Evolutionary conservation across 2,888 invertebrate genomes (phyloP), one percentile per base, ranked within the genome.

Genomic region (Mesochorus sp.): DNA sequence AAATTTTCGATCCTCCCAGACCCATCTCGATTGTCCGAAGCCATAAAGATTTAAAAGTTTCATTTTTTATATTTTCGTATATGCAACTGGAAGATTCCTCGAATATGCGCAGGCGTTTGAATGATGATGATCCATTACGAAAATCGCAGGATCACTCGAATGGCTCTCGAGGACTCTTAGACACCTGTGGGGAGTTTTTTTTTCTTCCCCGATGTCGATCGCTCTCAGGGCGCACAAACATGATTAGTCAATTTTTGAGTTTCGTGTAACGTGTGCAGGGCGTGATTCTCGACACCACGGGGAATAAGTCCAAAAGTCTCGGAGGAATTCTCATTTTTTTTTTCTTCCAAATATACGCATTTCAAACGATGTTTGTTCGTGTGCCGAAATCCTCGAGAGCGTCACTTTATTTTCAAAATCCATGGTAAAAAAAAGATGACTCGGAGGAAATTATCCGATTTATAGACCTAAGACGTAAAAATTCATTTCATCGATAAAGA

Each of bases 211-310:
- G 37, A 49, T 62, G 62, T 71, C 79, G 61, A 51, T 67, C 71
- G 59, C 28, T 73, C 74, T 79, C 62, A 55, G 17, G 19, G 53
- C n/a, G 47, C 57, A 64, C 44, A 79, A 71, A 83, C 82, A 81
- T 81, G 87, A 87, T 86, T 85, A 85, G 83, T 81, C 82, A 79
- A 79, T 37, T 76, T 61, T 51, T 55, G 51, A 17, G n/a, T 28
- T 34, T 44, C 47, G 64, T 72, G 47, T 42, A 70, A 39, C 28
- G 67, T 76, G 57, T 34, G 51, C n/a, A 67, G 83, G 86, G 85
- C 85, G 86, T 85, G 88, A 87, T 84, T 83, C 80, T 66, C 61
- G 83, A 80, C 88, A 79, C 88, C 76, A 80, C 85, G 84, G 88
- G 88, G 70, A 59, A 66, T 42, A 12, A 44, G 57, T 42, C 49